Percentiles rank a stretch among this genome's conserved stretches.
phyloP scores from a whole-genome alignment of 1,140 invertebrate genomes.

The Neodiprion pinetum region DNA sequence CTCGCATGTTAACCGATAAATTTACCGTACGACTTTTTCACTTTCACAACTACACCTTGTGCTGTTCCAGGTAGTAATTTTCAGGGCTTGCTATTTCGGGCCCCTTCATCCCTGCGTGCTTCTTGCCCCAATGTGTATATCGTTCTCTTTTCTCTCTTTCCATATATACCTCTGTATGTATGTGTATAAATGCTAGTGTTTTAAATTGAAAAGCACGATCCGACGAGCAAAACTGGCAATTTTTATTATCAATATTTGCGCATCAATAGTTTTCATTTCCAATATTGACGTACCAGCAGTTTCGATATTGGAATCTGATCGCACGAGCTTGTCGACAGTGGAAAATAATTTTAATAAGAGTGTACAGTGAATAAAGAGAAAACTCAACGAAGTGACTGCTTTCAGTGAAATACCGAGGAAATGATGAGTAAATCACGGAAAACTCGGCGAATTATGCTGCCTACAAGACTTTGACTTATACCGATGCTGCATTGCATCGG shows the following conservation, averaged over 20 bases:
- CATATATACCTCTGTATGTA: neutral
- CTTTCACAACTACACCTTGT: neutral
- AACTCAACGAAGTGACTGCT: too few relatives aligned
- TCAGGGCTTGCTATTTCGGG: neutral
- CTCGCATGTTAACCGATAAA: too few relatives aligned
- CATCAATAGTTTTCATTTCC: neutral
- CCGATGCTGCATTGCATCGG: too few relatives aligned
- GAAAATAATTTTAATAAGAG: neutral
- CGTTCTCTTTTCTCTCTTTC: neutral
- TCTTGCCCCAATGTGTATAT: neutral
- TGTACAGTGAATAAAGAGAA: too few relatives aligned
- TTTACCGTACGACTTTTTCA: too few relatives aligned
- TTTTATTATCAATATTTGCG: conserved; percentile 2
- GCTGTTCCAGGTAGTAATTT: neutral
- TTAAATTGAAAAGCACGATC: neutral
- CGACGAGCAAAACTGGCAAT: neutral
- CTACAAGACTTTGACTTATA: too few relatives aligned
- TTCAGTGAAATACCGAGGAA: too few relatives aligned
- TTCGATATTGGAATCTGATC: neutral
- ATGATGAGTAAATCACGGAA: too few relatives aligned
- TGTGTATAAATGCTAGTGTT: neutral
- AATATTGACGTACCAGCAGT: neutral
- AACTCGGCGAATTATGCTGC: too few relatives aligned
- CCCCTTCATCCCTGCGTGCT: neutral
- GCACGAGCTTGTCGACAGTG: neutral